Percentiles rank a stretch among this genome's conserved stretches.
phyloP scores from a whole-genome alignment of 1,140 invertebrate genomes.

The Apis laboriosa region DNA sequence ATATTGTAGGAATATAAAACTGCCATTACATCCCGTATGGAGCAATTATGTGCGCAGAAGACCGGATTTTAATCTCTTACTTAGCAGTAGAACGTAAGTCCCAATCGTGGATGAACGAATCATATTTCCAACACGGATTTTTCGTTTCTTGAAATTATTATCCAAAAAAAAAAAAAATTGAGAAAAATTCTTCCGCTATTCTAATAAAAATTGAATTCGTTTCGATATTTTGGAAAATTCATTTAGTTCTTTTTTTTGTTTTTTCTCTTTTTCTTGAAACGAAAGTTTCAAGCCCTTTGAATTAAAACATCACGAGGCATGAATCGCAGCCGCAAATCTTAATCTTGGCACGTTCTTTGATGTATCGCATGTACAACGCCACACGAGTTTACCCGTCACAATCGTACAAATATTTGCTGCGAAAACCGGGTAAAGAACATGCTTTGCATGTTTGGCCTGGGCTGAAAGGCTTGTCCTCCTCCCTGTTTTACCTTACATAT shows the following conservation, averaged over 20 bases:
- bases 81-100: conserved; percentile 79
- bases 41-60: conserved; percentile 74
- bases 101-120: conserved; percentile 27
- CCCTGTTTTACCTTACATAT: not conserved
- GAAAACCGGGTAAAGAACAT: conserved; percentile 21
- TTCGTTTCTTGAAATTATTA: not conserved
- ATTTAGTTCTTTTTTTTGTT: not conserved
- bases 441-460: conserved; percentile 17
- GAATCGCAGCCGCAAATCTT: conserved; percentile 6
- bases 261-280: not conserved
- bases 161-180: not conserved
- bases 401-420: conserved; percentile 15
- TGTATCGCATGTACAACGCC: conserved; percentile 12
- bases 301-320: no score
- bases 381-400: not conserved
- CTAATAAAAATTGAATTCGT: not conserved
- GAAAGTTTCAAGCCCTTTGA: no score
- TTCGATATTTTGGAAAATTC: not conserved
- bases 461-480: conserved; percentile 8
- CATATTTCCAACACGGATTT: conserved; percentile 17
- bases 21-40: conserved; percentile 69
- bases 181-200: not conserved
- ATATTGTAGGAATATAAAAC: conserved; percentile 69
- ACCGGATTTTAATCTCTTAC: conserved; percentile 78
- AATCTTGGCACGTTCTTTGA: conserved; percentile 22